phyloP scores from a whole-genome alignment of 1,140 invertebrate genomes.

The Papilio xuthus region DNA sequence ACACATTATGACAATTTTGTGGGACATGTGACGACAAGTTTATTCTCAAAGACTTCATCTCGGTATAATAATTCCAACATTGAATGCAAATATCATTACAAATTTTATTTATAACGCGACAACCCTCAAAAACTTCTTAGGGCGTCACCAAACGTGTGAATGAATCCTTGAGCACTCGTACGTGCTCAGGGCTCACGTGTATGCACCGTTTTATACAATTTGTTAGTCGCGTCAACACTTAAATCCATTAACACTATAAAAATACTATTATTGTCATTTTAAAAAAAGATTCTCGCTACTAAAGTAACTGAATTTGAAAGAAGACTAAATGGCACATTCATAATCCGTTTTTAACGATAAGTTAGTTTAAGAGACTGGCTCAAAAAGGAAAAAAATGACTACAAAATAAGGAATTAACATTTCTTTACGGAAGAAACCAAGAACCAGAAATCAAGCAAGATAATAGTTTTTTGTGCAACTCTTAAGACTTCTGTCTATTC shows the following conservation, averaged over 20 bases:
- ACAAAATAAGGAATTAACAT: too few species aligned
- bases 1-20: too few species aligned
- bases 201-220: background rate
- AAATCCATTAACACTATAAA: conserved; percentile 9
- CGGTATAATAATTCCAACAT: background rate
- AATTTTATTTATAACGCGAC: background rate
- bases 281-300: background rate
- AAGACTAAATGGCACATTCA: background rate
- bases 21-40: too few species aligned
- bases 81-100: background rate
- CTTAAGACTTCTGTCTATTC: conserved; percentile 36
- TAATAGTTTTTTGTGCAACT: background rate
- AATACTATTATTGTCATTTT: background rate
- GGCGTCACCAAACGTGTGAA: background rate
- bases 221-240: background rate
- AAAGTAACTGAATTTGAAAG: background rate
- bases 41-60: background rate
- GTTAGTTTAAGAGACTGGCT: too few species aligned
- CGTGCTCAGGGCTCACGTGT: background rate
- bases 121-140: conserved; percentile 5
- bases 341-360: background rate
- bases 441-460: too few species aligned
- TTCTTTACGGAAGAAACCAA: too few species aligned
- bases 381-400: too few species aligned
- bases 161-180: background rate